Conservation (phyloP, 2,113 vertebrate species). For the Ammodytes marinus region DNA sequence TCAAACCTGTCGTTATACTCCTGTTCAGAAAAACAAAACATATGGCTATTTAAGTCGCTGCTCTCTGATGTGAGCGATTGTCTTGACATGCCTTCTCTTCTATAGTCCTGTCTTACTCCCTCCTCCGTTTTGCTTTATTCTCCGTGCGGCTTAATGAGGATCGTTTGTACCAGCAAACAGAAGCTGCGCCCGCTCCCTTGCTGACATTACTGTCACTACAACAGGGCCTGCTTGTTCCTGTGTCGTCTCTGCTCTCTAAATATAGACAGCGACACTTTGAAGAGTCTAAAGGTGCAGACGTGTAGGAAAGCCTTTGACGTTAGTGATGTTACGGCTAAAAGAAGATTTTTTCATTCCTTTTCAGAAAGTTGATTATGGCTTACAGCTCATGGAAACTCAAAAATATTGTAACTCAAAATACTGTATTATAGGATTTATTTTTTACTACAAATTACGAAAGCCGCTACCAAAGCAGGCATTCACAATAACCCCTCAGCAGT, state of each 20-base stretch:
- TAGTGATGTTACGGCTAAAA: neutral
- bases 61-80: constrained; percentile 11
- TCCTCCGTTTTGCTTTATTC: constrained; percentile 27
- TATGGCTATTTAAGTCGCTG: constrained; percentile 39
- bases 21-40: constrained; percentile 51
- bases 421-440: too few relatives aligned
- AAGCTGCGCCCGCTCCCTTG: constrained; percentile 9
- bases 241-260: constrained; percentile 30
- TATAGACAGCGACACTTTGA: constrained; percentile 14
- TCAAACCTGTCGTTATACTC: constrained; percentile 30
- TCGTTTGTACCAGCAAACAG: constrained; percentile 36
- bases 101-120: neutral
- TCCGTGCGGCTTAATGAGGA: constrained; percentile 33
- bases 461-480: too few relatives aligned
- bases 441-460: too few relatives aligned
- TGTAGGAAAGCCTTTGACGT: constrained; percentile 12
- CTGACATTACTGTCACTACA: constrained; percentile 45
- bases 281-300: constrained; percentile 9
- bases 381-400: too few relatives aligned
- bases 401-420: too few relatives aligned
- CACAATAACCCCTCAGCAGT: too few relatives aligned
- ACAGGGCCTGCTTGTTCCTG: constrained; percentile 41
- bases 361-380: neutral
- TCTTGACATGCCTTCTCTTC: neutral
- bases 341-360: neutral